A percentile compares a stretch with the other conserved stretches of the same genome.
Conservation (phyloP, 2,888 invertebrate species). For the Pyrocoelia pectoralis region DNA sequence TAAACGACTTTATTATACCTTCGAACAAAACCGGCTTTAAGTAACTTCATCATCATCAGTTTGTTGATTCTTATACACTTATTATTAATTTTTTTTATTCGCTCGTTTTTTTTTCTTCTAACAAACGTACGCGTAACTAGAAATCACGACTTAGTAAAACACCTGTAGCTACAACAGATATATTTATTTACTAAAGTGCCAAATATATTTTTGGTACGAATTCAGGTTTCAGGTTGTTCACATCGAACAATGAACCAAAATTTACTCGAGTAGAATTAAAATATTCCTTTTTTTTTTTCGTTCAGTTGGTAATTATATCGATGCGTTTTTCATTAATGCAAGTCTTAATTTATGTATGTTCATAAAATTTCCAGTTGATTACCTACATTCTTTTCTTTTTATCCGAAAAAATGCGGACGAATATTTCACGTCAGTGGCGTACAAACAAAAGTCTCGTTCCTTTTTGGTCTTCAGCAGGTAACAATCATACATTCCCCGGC, state of each 20-base stretch:
- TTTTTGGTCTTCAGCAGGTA: too few species aligned
- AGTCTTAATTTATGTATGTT: neutral
- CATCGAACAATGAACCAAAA: slow-evolving; percentile 5
- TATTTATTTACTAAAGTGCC: slow-evolving; percentile 20
- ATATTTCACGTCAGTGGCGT: too few species aligned
- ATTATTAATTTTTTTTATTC: slow-evolving; percentile 18
- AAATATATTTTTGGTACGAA: slow-evolving; percentile 5
- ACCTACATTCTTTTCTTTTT: too few species aligned
- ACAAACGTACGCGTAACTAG: neutral
- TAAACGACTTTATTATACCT: slow-evolving; percentile 62
- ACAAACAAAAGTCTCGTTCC: too few species aligned
- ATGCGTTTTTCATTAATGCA: neutral
- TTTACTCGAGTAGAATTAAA: neutral
- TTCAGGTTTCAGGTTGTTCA: slow-evolving; percentile 3
- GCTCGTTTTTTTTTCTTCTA: slow-evolving; percentile 14
- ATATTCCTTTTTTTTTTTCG: neutral
- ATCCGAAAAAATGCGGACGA: too few species aligned
- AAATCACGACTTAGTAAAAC: too few species aligned
- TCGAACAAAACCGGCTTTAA: slow-evolving; percentile 57
- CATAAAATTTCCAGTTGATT: too few species aligned
- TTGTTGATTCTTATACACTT: slow-evolving; percentile 24
- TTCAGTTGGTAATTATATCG: neutral
- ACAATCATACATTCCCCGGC: too few species aligned
- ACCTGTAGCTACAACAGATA: slow-evolving; percentile 22
- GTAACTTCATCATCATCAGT: slow-evolving; percentile 60